Conservation (phyloP, 2,113 vertebrate species). For the Lates calcarifer region DNA sequence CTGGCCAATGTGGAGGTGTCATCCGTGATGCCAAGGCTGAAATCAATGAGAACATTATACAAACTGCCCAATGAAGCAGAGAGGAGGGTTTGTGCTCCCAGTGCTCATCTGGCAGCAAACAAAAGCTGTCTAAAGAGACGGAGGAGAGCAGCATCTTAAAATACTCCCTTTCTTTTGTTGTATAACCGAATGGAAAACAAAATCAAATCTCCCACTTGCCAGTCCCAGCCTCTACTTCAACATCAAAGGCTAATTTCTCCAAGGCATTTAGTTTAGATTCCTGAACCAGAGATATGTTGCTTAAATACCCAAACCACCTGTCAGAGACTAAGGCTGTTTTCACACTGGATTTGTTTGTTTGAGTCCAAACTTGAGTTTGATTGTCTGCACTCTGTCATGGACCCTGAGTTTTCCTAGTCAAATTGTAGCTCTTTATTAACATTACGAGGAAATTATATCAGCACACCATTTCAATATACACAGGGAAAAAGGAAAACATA, state of each 20-base stretch:
- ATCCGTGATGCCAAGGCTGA: conserved; percentile 57
- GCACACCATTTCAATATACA: neutral
- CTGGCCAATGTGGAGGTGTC: conserved; percentile 63
- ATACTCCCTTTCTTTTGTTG: conserved; percentile 50
- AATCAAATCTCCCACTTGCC: conserved; percentile 39
- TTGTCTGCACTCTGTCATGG: neutral
- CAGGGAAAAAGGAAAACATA: neutral
- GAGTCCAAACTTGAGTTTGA: neutral
- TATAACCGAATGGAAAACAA: conserved; percentile 39
- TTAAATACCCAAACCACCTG: conserved; percentile 42
- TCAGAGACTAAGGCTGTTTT: conserved; percentile 3
- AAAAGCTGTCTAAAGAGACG: conserved; percentile 47
- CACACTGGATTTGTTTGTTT: conserved; percentile 15
- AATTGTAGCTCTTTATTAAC: neutral
- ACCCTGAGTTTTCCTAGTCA: neutral
- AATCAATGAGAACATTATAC: conserved; percentile 64
- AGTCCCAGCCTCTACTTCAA: conserved; percentile 17
- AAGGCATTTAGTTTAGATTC: conserved; percentile 3
- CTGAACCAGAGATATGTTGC: neutral
- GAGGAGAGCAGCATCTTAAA: conserved; percentile 54
- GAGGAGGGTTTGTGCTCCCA: conserved; percentile 41
- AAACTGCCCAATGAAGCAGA: conserved; percentile 47
- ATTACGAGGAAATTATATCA: neutral
- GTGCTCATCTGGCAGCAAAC: conserved; percentile 45
- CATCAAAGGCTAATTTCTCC: conserved; percentile 38